phyloP scores from a whole-genome alignment of 2,113 vertebrate genomes.

The Tetraodon nigroviridis region DNA sequence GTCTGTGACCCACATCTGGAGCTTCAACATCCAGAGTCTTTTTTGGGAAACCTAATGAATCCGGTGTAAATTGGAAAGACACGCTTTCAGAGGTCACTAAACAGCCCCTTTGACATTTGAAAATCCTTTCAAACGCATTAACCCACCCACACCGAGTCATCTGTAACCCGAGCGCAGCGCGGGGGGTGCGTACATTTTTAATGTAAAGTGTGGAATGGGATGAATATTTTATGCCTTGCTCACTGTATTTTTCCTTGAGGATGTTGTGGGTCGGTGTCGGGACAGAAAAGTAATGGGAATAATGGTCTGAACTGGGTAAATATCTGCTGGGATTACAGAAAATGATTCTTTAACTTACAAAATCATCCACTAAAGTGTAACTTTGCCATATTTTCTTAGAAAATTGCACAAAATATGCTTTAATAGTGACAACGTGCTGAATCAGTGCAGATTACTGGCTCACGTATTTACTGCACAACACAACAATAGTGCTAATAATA shows the following conservation, averaged over 20 bases:
- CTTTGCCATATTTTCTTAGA: no score
- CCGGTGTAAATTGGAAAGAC: constrained; percentile 7
- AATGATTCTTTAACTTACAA: no score
- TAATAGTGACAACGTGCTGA: no score
- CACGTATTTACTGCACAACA: no score
- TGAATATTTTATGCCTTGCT: constrained; percentile 5
- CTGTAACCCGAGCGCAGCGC: background rate
- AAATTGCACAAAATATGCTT: no score
- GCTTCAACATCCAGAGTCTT: background rate
- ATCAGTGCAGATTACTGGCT: no score
- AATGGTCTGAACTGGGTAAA: no score
- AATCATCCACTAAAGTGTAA: no score
- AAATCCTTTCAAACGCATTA: constrained; percentile 8
- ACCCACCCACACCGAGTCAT: background rate
- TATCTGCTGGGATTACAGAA: no score
- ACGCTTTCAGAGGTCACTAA: constrained; percentile 3
- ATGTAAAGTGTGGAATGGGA: background rate
- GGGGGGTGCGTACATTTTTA: constrained; percentile 10
- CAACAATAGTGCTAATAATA: no score
- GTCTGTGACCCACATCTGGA: constrained; percentile 2
- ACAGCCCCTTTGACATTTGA: constrained; percentile 12
- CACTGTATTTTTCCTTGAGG: background rate
- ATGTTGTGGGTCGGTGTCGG: background rate
- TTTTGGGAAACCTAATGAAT: constrained; percentile 1
- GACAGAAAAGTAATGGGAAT: no score